A percentile compares a stretch with the other conserved stretches of the same genome.
Conservation (phyloP, 2,888 invertebrate genomes). For the Mythimna lalbum region DNA sequence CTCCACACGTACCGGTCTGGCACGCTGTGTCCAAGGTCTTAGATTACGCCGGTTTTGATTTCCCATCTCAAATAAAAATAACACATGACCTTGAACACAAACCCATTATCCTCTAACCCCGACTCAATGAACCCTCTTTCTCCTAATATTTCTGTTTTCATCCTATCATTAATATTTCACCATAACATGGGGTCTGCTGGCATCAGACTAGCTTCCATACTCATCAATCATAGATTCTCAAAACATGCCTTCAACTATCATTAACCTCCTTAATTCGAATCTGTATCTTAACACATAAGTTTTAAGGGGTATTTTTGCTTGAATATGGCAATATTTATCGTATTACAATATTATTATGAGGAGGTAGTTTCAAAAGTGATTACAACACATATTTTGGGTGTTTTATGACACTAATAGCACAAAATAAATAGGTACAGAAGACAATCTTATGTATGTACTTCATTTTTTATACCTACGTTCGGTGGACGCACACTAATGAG, state of each 20-base stretch:
- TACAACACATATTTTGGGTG: conserved; percentile 48
- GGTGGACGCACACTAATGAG: no score
- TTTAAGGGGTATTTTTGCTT: conserved; percentile 30
- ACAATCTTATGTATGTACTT: no score
- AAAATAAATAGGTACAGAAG: no score
- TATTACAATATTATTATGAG: conserved; percentile 44
- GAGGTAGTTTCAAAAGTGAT: conserved; percentile 47
- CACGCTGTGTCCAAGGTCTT: no score
- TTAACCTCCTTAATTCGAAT: conserved; percentile 22
- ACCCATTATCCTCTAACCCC: neutral
- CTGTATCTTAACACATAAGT: neutral
- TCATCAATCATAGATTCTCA: conserved; percentile 60
- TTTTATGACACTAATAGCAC: conserved; percentile 37
- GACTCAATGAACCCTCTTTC: conserved; percentile 9
- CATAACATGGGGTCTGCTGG: conserved; percentile 34
- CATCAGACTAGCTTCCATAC: conserved; percentile 43
- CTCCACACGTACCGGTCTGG: no score
- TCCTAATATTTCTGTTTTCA: conserved; percentile 35
- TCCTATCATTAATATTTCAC: conserved; percentile 51
- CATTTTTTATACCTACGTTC: no score
- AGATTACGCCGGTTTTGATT: no score
- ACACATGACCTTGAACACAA: conserved; percentile 7
- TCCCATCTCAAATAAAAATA: neutral
- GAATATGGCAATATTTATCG: conserved; percentile 9
- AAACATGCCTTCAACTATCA: conserved; percentile 33